Conservation (phyloP, 2,888 invertebrate genomes). For the Cremastinae sp. region DNA sequence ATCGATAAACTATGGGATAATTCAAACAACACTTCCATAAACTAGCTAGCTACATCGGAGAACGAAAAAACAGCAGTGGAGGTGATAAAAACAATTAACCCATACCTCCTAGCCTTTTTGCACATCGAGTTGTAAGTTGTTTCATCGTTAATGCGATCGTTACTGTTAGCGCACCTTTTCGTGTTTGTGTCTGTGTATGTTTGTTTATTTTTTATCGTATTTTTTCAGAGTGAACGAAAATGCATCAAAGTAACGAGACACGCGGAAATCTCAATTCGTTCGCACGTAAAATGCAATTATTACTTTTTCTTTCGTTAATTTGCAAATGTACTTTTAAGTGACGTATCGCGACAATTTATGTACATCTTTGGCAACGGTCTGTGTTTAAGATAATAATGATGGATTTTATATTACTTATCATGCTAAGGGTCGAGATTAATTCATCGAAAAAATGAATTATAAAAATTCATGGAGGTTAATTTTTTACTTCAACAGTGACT, state of each 20-base stretch:
- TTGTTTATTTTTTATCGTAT: slow-evolving; percentile 1
- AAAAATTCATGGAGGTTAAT: background rate
- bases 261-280: slow-evolving; percentile 36
- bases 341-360: slow-evolving; percentile 46
- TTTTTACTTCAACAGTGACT: no score
- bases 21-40: slow-evolving; percentile 54
- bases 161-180: slow-evolving; percentile 31
- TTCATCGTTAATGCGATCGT: slow-evolving; percentile 47
- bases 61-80: slow-evolving; percentile 50
- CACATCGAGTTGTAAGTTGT: slow-evolving; percentile 33
- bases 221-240: slow-evolving; percentile 31
- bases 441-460: background rate
- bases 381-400: slow-evolving; percentile 32
- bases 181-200: background rate
- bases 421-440: background rate
- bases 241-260: slow-evolving; percentile 26
- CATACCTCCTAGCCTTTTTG: slow-evolving; percentile 58
- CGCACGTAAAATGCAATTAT: slow-evolving; percentile 26
- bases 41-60: slow-evolving; percentile 38
- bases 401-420: slow-evolving; percentile 3
- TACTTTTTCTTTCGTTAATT: slow-evolving; percentile 23
- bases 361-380: slow-evolving; percentile 58
- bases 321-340: slow-evolving; percentile 43
- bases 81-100: slow-evolving; percentile 58
- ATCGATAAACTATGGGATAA: slow-evolving; percentile 59